Conservation (phyloP, 2,888 invertebrate genomes). For the Allophyes oxyacanthae region DNA sequence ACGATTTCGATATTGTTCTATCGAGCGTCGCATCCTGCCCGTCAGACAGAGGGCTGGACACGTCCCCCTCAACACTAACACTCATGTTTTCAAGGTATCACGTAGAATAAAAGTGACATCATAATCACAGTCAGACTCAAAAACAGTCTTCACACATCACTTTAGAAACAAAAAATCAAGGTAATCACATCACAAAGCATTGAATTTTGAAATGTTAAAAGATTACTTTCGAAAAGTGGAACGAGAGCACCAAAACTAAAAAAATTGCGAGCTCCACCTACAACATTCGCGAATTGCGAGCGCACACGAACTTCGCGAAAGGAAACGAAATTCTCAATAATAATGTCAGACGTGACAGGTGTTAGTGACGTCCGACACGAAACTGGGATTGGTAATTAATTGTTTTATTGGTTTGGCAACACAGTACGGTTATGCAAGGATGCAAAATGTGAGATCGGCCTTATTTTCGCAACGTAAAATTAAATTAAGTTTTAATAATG, state of each 20-base stretch:
- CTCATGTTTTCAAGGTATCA: conserved; percentile 87
- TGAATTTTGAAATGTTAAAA: conserved; percentile 70
- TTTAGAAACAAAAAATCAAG: conserved; percentile 62
- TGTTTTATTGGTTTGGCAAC: conserved; percentile 58
- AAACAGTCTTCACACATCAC: conserved; percentile 72
- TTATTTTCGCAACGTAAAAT: no score
- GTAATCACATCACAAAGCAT: conserved; percentile 61
- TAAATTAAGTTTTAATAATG: no score
- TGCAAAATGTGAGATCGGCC: no score
- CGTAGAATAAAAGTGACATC: conserved; percentile 82
- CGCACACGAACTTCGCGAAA: conserved; percentile 67
- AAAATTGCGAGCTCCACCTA: conserved; percentile 78
- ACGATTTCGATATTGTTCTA: conserved; percentile 75
- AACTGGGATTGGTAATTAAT: conserved; percentile 62
- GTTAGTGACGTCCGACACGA: conserved; percentile 69
- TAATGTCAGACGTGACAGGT: conserved; percentile 69
- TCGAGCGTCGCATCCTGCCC: conserved; percentile 79
- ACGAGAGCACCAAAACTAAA: conserved; percentile 82
- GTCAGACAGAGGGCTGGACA: conserved; percentile 82
- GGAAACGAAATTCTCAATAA: conserved; percentile 46
- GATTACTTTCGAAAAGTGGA: conserved; percentile 84
- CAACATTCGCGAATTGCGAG: conserved; percentile 75
- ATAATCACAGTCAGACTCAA: conserved; percentile 72
- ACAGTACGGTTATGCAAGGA: conserved; percentile 37
- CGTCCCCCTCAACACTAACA: conserved; percentile 84